These are phyloP conservation scores for Corythaixoides concolor DNA, from an alignment of 2,113 vertebrate species.

Conservation along the genomic window DNA sequence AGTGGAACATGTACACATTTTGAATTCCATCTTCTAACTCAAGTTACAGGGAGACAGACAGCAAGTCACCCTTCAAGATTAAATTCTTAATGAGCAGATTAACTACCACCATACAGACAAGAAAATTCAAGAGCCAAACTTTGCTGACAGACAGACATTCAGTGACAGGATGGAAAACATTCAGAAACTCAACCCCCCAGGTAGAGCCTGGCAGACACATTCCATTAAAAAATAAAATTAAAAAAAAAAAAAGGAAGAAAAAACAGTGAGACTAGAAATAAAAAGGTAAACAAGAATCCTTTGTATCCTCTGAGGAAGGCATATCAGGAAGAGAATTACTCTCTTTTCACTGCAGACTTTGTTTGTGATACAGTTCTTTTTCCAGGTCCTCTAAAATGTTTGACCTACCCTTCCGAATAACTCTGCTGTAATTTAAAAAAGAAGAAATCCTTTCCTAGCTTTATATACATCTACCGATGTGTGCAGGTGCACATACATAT, in stretches of 20 bases:
- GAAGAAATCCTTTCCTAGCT: neutral
- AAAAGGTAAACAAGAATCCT: neutral
- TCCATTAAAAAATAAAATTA: neutral
- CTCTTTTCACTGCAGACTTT: neutral
- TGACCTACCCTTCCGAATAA: neutral
- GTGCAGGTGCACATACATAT: neutral
- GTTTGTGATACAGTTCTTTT: accelerated
- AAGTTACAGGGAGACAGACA: neutral
- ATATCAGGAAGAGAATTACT: neutral
- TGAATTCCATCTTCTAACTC: neutral
- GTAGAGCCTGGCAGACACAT: neutral
- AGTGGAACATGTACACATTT: neutral
- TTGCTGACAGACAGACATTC: neutral
- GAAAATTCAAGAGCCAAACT: neutral
- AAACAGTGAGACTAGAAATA: neutral
- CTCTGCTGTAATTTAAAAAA: neutral
- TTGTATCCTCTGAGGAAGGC: neutral
- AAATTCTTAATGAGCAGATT: neutral
- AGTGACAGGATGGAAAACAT: neutral
- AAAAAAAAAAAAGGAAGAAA: no score
- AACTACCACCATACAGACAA: neutral
- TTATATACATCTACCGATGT: neutral
- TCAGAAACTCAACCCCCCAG: neutral
- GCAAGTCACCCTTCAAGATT: neutral
- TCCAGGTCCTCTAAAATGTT: neutral